These are phyloP conservation scores for Amphiduros pacificus DNA, from an alignment of 2,888 invertebrate species.

Conservation along the genomic window DNA sequence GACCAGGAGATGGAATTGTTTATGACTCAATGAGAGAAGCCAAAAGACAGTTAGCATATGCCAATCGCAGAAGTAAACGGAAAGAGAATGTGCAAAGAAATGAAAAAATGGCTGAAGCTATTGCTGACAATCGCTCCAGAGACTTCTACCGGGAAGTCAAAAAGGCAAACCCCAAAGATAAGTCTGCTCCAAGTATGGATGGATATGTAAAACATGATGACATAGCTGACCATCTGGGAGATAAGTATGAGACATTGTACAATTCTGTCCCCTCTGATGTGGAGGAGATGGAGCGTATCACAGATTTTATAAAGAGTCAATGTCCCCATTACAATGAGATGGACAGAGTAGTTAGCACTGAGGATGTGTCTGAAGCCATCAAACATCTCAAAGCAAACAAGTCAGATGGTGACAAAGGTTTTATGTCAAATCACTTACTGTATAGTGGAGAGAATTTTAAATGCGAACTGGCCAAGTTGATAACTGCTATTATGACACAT, in stretches of 20 bases:
- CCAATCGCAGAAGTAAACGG: neutral
- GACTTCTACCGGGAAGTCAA: conserved; percentile 3
- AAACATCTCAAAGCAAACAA: neutral
- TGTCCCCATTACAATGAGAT: neutral
- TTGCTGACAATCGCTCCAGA: neutral
- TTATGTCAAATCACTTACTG: conserved; percentile 3
- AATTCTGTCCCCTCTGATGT: neutral
- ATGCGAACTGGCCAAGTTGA: neutral
- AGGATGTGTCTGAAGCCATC: neutral
- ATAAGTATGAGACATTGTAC: neutral
- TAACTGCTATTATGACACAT: conserved; percentile 1
- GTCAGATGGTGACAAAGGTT: neutral
- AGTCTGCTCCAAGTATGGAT: neutral
- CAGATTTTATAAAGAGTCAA: neutral
- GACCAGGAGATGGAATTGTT: neutral
- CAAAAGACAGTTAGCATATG: neutral
- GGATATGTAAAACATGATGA: neutral
- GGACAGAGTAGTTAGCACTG: neutral
- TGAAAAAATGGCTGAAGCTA: neutral
- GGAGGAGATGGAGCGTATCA: neutral
- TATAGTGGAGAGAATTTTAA: neutral
- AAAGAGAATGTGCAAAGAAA: neutral
- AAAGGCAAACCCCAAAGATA: neutral
- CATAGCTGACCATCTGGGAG: neutral
- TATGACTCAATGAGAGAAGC: neutral